Percentiles rank a stretch among this genome's conserved stretches.
Evolutionary conservation across 2,113 vertebrate species (phyloP).

Genomic region (Coptodon bakossiorum): DNA sequence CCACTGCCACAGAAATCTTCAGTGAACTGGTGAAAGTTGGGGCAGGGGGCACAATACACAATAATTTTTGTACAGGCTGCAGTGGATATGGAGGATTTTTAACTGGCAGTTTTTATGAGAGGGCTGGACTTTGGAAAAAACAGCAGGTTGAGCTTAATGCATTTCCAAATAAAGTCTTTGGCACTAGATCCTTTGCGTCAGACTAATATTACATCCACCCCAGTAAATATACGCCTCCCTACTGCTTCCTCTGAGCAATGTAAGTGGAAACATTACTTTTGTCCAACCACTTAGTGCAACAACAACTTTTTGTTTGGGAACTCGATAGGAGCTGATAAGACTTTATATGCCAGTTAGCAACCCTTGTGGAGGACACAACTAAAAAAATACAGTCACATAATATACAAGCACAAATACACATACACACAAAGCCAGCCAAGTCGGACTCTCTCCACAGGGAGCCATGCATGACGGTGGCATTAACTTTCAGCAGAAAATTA

Average conservation of each 20-base stretch:
- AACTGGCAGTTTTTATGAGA: neutral
- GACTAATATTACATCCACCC: neutral
- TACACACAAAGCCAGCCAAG: neutral
- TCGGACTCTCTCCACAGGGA: constrained; percentile 8
- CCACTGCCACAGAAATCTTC: neutral
- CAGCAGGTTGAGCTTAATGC: neutral
- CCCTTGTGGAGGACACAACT: neutral
- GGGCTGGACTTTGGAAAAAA: neutral
- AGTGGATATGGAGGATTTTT: neutral
- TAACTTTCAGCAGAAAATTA: constrained; percentile 56
- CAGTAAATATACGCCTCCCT: neutral
- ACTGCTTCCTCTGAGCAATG: neutral
- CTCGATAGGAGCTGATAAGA: neutral
- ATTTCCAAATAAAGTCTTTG: neutral
- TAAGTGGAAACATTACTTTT: neutral
- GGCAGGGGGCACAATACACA: neutral
- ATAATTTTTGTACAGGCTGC: neutral
- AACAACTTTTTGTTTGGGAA: neutral
- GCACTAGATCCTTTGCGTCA: neutral
- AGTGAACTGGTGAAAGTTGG: neutral
- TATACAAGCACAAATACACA: neutral
- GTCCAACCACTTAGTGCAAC: neutral
- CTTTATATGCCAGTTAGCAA: neutral
- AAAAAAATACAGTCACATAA: neutral
- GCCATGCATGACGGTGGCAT: constrained; percentile 40